Evolutionary conservation across 2,888 invertebrate species (phyloP), one percentile per base, ranked within the genome.

Genomic region (Diarsia dahlii): DNA sequence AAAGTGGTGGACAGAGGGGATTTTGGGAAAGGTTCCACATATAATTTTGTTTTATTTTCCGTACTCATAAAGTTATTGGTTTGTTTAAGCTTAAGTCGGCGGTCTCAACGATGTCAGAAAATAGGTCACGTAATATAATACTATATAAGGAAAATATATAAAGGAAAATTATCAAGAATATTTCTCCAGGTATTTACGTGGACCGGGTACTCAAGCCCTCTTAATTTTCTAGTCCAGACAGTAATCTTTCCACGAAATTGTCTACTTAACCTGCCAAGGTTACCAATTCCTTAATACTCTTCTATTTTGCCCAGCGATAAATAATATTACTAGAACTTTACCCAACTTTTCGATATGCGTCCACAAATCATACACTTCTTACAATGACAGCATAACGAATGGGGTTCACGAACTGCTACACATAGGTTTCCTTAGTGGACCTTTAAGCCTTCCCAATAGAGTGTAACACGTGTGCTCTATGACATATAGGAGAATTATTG

Each of bases 401-500:
- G 90, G 90, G 89, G 90, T 90, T 90, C 87, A 88, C 90, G 87
- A 87, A 90, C 83, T 85, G 82, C 73, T 81, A 82, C 87, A 87
- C 80, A 89, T 89, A 88, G 82, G 86, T 84, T 87, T 87, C 82
- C 89, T 90, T 87, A 87, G 87, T 87, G 85, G 89, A 91, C 91
- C 92, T 91, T 90, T 87, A 91, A 89, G 89, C 90, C 89, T 89
- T 90, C 88, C 85, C 86, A 88, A 90, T 87, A 85, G 84, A 81
- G 78, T 84, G 88, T 86, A 89, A 89, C 92, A 92, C 91, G 92
- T 92, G 93, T 92, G 92, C 81, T 90, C 90, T 91, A 90, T 91
- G 92, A 93, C 92, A 90, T 92, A 91, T 89, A 86, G 87, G 87
- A 91, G 92, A 91, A 87, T 92, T 93, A 94, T 93, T 90, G 85